Evolutionary conservation across 35 echinoderm and acorn worm species (phyloP), one percentile per base, ranked within the genome.

Genomic region (Amphiura filiformis): DNA sequence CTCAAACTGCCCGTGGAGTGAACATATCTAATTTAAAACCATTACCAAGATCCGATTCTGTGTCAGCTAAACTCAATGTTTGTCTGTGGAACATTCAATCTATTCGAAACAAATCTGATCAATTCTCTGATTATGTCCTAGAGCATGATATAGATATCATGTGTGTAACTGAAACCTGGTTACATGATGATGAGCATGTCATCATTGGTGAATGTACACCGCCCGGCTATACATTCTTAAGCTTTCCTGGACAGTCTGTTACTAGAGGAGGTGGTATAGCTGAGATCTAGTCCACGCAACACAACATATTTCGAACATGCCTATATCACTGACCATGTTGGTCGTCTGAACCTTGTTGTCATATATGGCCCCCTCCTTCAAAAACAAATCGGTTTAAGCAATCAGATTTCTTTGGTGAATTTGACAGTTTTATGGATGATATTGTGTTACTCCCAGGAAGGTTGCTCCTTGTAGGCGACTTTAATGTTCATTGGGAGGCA

Each of bases 131-230:
- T 28, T 65, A 57, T 31, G 28, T 84, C 0, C 18, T 57, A 31
- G 31, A 84, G 32, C 40, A 84, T 84, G 82, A 84, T 20, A 65
- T 84, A 34, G 56, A 84, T 4, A 12, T 52, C 11, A 84, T 84
- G 56, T 31, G 31, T 34, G 32, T 84, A 84, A 65, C 82, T 81
- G 79, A 84, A 65, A 32, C 56, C 35, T 52, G 40, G 82, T 33
- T 65, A 11, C 17, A 0, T 0, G 42, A 56, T 49, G 35, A n/a
- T 7, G 17, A 26, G 1, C 31, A 0, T 14, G 20, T 84, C 44
- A 31, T 65, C 82, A 84, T 57, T 18, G 82, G 56, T 52, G 56
- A 84, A 84, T 40, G 32, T 9, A 84, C 56, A 30, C 41, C 82
- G 4, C 82, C 35, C 0, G 41, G 41, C 20, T 57, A 49, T 31